Base-by-base conservation (phyloP, 2,888 invertebrate genomes). In the Scelioninae gen. 1 region DNA sequence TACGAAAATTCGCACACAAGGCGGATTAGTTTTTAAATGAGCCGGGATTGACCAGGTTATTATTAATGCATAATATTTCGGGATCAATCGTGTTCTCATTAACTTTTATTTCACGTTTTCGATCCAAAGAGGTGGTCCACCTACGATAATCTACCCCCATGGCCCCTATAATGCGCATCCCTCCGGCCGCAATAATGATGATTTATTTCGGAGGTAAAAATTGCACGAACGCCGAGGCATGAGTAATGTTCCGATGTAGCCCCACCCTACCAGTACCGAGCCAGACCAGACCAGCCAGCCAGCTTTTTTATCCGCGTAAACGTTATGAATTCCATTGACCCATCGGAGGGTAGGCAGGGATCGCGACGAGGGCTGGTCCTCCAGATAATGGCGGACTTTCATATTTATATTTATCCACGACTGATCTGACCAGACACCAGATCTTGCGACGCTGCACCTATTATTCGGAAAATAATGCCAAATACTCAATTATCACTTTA, bases 151-250 rank as follows among this genome's bases (percentile, higher is more conserved):
- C 90, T 90, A 89, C 89, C 90, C 89, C 87, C 85, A 88, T 85
- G 85, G 87, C 88, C 86, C 89, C 88, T 86, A 88, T 89, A 90
- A 91, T 90, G 89, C 89, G 89, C 89, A 89, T 88, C 90, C 90
- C 89, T 92, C 91, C 90, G 92, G 92, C 93, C 93, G 88, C 88
- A 93, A 94, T 94, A 94, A 94, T 94, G 93, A 94, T 94, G 94
- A 94, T 94, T 94, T 94, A 94, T 94, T 93, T 92, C 93, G 87
- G 92, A 92, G 93, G 91, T 93, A 93, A 93, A 93, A 93, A 93
- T 93, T 93, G 93, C 93, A 93, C 93, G 92, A 92, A 92, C 92
- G 92, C 93, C 92, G 92, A 92, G 93, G 92, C 92, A 93, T 93
- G 93, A 93, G 92, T 93, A 93, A 93, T 93, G 93, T 93, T 92